Evolutionary conservation across 2,113 vertebrate genomes (phyloP), one percentile per base, ranked within the genome.

Genomic region (Amphiprion percula): DNA sequence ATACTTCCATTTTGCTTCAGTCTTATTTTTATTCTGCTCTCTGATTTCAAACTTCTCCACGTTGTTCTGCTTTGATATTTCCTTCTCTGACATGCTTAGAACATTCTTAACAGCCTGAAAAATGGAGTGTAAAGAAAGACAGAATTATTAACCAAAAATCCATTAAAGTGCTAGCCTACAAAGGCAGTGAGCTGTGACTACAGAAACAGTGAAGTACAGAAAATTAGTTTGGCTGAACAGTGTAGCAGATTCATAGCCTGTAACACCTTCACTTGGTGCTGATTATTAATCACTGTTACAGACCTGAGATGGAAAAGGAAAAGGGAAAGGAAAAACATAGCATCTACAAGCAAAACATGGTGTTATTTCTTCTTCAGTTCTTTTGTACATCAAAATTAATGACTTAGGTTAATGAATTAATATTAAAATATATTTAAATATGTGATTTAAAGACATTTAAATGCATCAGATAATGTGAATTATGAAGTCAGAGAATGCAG

Each of bases 1-100:
- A n/a, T 99, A 99, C 87, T 99, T 99, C 98, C 98, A 99, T 79
- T 99, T 99, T 41, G 97, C 96, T 94, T 99, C 97, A 0, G 97
- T 97, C 95, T 99, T 98, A 93, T 95, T 97, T 94, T 99, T 99
- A 64, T 96, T 97, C 88, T 98, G 98, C 76, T 99, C 98, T 85
- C 97, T 96, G 59, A 96, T 94, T 91, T 98, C 97, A 88, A 98
- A 96, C 87, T 97, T 98, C 70, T 98, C 96, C 82, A 95, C 82
- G 0, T 96, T 96, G 17, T 97, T 98, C 91, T 97, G 97, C 46
- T 97, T 96, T 46, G 92, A 93, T 1, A 83, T 80, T 80, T 99
- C 97, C 89, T 97, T 99, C 82, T 94, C 96, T 59, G 97, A 95
- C 82, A 93, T 90, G 64, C 91, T 97, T 87, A 97, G 88, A 87